These are phyloP conservation scores for Mohoua ochrocephala DNA, from an alignment of 2,113 vertebrate species.

Conservation along the genomic window DNA sequence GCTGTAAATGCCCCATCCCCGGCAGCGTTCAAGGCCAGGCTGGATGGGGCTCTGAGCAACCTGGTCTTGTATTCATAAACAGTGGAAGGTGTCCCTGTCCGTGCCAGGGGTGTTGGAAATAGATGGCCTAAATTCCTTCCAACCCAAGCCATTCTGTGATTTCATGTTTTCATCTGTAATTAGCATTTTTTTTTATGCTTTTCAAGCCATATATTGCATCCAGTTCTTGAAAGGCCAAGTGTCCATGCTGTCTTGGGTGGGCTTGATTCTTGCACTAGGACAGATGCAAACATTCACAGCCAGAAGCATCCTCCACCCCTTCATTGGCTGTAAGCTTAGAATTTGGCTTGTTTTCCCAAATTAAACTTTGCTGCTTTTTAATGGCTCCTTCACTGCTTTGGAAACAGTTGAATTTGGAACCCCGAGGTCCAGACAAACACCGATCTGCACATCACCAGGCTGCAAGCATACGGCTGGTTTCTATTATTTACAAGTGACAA, in stretches of 20 bases:
- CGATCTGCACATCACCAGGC: not conserved
- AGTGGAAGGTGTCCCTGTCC: not conserved
- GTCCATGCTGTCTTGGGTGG: not conserved
- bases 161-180: not conserved
- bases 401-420: not conserved
- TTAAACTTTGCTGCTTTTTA: not conserved
- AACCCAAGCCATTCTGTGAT: not conserved
- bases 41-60: not conserved
- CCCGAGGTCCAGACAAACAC: not conserved
- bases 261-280: not conserved
- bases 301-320: not conserved
- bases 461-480: fast-evolving
- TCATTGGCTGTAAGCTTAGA: not conserved
- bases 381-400: not conserved
- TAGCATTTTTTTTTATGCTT: not conserved
- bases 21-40: not conserved
- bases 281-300: not conserved
- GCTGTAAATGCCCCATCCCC: not conserved
- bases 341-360: not conserved
- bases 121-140: not conserved
- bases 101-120: not conserved
- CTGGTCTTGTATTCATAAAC: too few species aligned
- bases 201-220: too few species aligned
- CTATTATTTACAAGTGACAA: not conserved
- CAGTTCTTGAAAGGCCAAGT: not conserved